phyloP scores from a whole-genome alignment of 2,797 vertebrate genomes.

The Siniperca undulata region DNA sequence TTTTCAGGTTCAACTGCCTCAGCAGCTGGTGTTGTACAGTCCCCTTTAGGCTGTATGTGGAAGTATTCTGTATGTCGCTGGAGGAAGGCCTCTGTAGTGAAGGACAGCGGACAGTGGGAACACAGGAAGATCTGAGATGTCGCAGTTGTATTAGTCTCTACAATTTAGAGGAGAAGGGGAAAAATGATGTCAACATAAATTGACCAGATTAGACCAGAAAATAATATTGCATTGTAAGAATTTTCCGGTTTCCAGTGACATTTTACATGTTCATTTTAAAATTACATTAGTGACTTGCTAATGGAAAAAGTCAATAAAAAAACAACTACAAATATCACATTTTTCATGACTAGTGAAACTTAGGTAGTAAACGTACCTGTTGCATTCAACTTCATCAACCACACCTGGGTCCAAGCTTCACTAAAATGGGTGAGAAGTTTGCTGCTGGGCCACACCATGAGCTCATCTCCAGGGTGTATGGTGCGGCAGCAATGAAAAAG shows the following conservation, averaged over 20 bases:
- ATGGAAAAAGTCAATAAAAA: background rate
- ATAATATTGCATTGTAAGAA: background rate
- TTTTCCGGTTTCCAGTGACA: background rate
- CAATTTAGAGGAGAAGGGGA: background rate
- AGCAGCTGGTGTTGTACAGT: constrained; percentile 8
- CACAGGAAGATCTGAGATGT: constrained; percentile 75
- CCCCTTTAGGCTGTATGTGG: constrained; percentile 60
- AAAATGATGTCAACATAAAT: background rate
- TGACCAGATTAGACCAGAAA: background rate
- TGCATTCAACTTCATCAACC: constrained; percentile 75
- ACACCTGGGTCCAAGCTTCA: constrained; percentile 78
- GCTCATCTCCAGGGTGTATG: constrained; percentile 91
- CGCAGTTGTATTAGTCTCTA: constrained; percentile 60
- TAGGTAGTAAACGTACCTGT: constrained; percentile 60
- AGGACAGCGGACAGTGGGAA: constrained; percentile 80
- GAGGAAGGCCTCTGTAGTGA: constrained; percentile 83
- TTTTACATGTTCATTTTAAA: background rate
- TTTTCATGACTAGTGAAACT: background rate
- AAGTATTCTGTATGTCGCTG: constrained; percentile 77
- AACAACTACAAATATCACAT: background rate
- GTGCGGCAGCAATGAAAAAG: constrained; percentile 93
- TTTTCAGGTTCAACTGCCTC: constrained; percentile 44
- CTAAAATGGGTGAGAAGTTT: constrained; percentile 83
- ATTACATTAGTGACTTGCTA: background rate
- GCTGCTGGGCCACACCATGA: constrained; percentile 94